A percentile compares a stretch with the other conserved stretches of the same genome.
Evolutionary conservation across 64 coral and sea anemone genomes (phyloP).

Genomic region (Porites australiensis): DNA sequence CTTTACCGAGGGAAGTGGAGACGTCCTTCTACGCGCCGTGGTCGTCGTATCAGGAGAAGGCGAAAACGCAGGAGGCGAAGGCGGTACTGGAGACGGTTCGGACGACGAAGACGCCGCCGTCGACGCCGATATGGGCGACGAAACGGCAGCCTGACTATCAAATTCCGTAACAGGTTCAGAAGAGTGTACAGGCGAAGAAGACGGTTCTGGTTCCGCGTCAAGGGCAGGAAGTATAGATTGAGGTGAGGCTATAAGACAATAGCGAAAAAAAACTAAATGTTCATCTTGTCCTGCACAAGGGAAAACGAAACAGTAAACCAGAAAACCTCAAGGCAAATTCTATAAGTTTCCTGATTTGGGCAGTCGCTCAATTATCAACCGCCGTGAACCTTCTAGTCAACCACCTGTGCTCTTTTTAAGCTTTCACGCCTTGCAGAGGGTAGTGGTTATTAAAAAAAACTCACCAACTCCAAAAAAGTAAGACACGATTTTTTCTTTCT

Average conservation of each 20-base stretch:
- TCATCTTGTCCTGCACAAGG: too few relatives aligned
- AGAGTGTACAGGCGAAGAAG: not conserved
- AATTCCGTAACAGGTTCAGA: not conserved
- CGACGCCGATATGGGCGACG: not conserved
- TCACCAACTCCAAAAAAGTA: too few relatives aligned
- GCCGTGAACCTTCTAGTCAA: too few relatives aligned
- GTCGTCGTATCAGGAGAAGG: slow-evolving; percentile 13
- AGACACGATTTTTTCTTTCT: too few relatives aligned
- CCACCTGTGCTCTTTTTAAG: too few relatives aligned
- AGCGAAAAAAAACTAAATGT: too few relatives aligned
- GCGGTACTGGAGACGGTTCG: not conserved
- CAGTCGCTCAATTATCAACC: too few relatives aligned
- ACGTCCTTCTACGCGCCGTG: slow-evolving; percentile 29
- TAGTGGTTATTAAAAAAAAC: too few relatives aligned
- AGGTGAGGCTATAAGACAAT: not conserved
- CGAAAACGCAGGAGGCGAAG: not conserved
- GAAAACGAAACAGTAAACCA: too few relatives aligned
- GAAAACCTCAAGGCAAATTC: too few relatives aligned
- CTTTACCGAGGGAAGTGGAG: not conserved
- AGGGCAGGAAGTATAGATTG: not conserved
- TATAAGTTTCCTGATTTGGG: too few relatives aligned
- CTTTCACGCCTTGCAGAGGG: too few relatives aligned
- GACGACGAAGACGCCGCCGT: not conserved
- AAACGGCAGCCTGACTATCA: not conserved
- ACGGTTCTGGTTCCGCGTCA: not conserved